These are phyloP conservation scores for Geotrupes spiniger DNA, from an alignment of 2,888 invertebrate species.

Conservation along the genomic window DNA sequence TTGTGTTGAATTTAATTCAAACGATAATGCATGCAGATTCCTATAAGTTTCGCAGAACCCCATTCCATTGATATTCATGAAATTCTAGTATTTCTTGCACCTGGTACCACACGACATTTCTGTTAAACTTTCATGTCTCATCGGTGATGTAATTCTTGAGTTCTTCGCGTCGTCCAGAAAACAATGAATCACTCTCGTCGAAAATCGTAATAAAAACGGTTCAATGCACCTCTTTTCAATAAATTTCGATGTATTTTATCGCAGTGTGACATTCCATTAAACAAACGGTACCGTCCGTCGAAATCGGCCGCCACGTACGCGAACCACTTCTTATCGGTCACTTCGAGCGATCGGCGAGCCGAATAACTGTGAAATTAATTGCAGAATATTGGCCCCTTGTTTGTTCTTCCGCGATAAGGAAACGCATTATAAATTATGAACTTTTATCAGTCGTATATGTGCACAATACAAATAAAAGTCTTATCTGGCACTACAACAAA, in stretches of 20 bases:
- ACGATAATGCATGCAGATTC: too few species aligned
- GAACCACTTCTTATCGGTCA: slow-evolving; percentile 4
- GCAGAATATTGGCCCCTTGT: slow-evolving; percentile 15
- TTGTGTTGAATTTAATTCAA: too few species aligned
- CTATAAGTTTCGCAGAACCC: too few species aligned
- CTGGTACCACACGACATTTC: too few species aligned
- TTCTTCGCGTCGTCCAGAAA: too few species aligned
- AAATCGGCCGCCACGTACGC: slow-evolving; percentile 3
- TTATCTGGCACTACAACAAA: slow-evolving; percentile 14
- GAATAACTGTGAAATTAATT: slow-evolving; percentile 18
- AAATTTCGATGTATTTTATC: slow-evolving; percentile 29
- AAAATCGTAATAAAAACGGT: slow-evolving; percentile 19
- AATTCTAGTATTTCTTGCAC: too few species aligned
- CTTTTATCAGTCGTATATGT: slow-evolving; percentile 15
- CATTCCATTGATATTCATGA: too few species aligned
- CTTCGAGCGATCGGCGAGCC: background rate
- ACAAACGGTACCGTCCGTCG: slow-evolving; percentile 25
- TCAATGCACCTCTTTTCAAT: slow-evolving; percentile 25
- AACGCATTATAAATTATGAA: slow-evolving; percentile 15
- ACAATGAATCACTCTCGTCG: background rate
- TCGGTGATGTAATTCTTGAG: background rate
- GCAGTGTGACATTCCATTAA: slow-evolving; percentile 27
- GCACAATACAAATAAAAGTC: slow-evolving; percentile 16
- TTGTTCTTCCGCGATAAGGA: slow-evolving; percentile 17
- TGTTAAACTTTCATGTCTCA: too few species aligned